These are phyloP conservation scores for Cryptoblepharus egeriae DNA, from an alignment of 2,797 vertebrate species.

Conservation along the genomic window DNA sequence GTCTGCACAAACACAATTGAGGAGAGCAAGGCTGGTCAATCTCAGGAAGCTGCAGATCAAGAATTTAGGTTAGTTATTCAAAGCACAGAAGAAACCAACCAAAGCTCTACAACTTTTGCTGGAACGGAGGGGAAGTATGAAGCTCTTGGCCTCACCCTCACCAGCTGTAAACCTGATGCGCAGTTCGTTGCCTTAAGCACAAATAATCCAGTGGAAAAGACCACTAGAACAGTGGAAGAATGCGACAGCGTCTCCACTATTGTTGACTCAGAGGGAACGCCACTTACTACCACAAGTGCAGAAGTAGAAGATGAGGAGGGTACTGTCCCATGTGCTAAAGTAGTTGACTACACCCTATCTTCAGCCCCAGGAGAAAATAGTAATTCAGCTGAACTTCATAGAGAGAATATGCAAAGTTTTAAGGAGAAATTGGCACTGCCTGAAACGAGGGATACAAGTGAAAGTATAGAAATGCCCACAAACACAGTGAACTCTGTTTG, in stretches of 20 bases:
- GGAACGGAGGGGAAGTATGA: slow-evolving; percentile 28
- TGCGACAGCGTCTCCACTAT: slow-evolving; percentile 34
- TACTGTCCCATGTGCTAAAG: slow-evolving; percentile 29
- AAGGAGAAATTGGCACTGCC: neutral
- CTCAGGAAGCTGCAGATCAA: slow-evolving; percentile 35
- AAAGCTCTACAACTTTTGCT: slow-evolving; percentile 49
- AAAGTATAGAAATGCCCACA: slow-evolving; percentile 35
- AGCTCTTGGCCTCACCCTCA: slow-evolving; percentile 53
- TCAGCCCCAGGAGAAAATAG: slow-evolving; percentile 28
- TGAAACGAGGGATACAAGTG: neutral
- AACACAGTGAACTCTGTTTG: slow-evolving; percentile 20
- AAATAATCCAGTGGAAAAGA: slow-evolving; percentile 40
- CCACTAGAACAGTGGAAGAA: slow-evolving; percentile 53
- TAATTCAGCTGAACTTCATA: slow-evolving; percentile 1
- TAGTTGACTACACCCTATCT: slow-evolving; percentile 47
- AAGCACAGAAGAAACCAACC: slow-evolving; percentile 30
- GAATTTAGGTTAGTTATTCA: slow-evolving; percentile 32
- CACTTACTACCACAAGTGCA: slow-evolving; percentile 13
- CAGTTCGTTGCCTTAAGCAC: slow-evolving; percentile 29
- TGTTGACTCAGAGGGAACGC: slow-evolving; percentile 51
- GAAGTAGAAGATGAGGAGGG: slow-evolving; percentile 44
- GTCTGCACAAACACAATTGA: slow-evolving; percentile 67
- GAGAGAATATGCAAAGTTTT: neutral
- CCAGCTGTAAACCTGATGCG: slow-evolving; percentile 30
- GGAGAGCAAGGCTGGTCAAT: slow-evolving; percentile 54